Evolutionary conservation across 2,888 invertebrate genomes (phyloP).

Genomic region (Eupithecia tripunctaria): DNA sequence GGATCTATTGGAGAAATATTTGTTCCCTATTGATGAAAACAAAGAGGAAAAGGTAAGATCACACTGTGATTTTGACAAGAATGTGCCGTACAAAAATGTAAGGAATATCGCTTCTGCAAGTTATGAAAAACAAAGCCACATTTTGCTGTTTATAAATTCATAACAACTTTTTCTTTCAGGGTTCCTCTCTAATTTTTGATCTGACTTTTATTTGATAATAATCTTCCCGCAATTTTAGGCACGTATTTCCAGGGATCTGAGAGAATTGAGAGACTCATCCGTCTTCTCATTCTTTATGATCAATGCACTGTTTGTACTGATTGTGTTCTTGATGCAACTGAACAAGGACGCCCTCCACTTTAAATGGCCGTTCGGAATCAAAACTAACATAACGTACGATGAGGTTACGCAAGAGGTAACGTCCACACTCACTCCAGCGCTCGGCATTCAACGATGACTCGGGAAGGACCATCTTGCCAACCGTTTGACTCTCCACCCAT

Average conservation of each 20-base stretch:
- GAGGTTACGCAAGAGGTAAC: slow-evolving; percentile 96
- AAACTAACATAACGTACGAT: slow-evolving; percentile 96
- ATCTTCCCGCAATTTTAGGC: slow-evolving; percentile 88
- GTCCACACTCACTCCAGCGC: slow-evolving; percentile 76
- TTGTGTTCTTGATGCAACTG: slow-evolving; percentile 98
- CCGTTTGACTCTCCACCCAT: slow-evolving; percentile 18
- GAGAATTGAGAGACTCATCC: slow-evolving; percentile 97
- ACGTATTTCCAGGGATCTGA: slow-evolving; percentile 94
- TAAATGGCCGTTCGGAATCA: slow-evolving; percentile 98
- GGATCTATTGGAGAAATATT: slow-evolving; percentile 96
- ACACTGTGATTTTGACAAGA: background rate
- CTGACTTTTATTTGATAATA: slow-evolving; percentile 51
- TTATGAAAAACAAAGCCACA: background rate
- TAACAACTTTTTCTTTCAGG: slow-evolving; percentile 61
- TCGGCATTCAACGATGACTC: slow-evolving; percentile 82
- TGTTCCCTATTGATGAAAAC: slow-evolving; percentile 96
- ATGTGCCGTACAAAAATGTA: background rate
- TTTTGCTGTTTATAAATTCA: slow-evolving; percentile 15
- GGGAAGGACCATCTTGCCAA: slow-evolving; percentile 49
- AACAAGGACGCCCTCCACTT: slow-evolving; percentile 98
- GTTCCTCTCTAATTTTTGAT: slow-evolving; percentile 30
- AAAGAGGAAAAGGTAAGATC: slow-evolving; percentile 92
- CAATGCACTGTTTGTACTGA: slow-evolving; percentile 99
- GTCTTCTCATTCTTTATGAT: slow-evolving; percentile 99
- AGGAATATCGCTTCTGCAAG: slow-evolving; percentile 12